Evolutionary conservation across 2,113 vertebrate species (phyloP).

Genomic region (Notechis scutatus): DNA sequence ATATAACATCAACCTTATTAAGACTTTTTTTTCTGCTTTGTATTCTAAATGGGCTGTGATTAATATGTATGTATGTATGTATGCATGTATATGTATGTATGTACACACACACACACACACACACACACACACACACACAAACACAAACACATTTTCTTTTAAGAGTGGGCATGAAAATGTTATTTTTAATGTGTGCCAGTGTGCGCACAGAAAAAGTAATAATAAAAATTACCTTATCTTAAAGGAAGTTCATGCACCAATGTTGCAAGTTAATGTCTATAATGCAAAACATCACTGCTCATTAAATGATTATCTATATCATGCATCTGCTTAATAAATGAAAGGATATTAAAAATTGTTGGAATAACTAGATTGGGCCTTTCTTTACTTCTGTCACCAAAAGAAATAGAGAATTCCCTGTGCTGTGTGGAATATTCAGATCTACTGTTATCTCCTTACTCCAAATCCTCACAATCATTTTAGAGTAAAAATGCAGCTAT

Average conservation of each 20-base stretch:
- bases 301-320: constrained; percentile 7
- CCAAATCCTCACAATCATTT: constrained; percentile 14
- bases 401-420: neutral
- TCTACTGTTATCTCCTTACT: neutral
- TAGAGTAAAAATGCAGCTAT: neutral
- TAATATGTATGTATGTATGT: no score
- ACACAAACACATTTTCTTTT: no score
- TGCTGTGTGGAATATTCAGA: neutral
- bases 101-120: no score
- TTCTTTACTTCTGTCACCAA: constrained; percentile 17
- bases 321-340: neutral
- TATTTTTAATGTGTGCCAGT: no score
- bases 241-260: neutral
- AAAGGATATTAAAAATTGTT: neutral
- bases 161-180: no score
- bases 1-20: neutral
- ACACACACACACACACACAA: no score
- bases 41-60: neutral
- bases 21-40: neutral
- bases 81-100: no score
- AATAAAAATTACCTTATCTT: no score
- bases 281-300: neutral
- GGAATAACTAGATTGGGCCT: constrained; percentile 10
- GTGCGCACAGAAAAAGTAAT: no score
- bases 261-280: constrained; percentile 1